Evolutionary conservation across 1,140 invertebrate genomes (phyloP).

Genomic region (Ceratitis capitata): DNA sequence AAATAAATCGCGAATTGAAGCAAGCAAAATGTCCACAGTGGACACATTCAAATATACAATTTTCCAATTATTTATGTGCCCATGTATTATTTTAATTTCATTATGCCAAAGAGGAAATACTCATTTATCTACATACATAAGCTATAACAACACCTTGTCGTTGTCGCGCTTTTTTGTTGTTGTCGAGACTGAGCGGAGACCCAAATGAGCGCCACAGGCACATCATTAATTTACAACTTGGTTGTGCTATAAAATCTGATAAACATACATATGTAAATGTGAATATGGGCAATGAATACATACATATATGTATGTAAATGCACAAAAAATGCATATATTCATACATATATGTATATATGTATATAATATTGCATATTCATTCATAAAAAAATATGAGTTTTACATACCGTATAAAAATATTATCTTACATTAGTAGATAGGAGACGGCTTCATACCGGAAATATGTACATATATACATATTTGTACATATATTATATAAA

Average conservation of each 20-base stretch:
- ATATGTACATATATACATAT: neutral
- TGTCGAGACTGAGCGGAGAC: neutral
- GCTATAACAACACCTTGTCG: neutral
- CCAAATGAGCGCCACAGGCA: conserved; percentile 1
- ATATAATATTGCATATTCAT: neutral
- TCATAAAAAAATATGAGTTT: conserved; percentile 23
- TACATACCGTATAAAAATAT: conserved; percentile 12
- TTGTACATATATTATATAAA: neutral
- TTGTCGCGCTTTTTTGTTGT: neutral
- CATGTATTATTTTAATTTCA: neutral
- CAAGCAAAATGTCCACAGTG: too few relatives aligned
- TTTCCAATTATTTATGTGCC: neutral
- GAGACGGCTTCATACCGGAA: neutral
- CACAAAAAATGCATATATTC: neutral
- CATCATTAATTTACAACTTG: conserved; percentile 11
- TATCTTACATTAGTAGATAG: too few relatives aligned
- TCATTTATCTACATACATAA: conserved; percentile 16
- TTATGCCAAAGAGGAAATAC: neutral
- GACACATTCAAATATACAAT: neutral
- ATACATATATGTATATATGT: neutral
- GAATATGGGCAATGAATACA: too few relatives aligned
- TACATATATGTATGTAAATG: neutral
- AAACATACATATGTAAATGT: too few relatives aligned
- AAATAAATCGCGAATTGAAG: neutral
- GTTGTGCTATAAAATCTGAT: too few relatives aligned